Percentiles rank a stretch among this genome's conserved stretches.
These are phyloP conservation scores for Mystacornis crossleyi DNA, from an alignment of 2,113 vertebrate genomes.

Conservation along the genomic window DNA sequence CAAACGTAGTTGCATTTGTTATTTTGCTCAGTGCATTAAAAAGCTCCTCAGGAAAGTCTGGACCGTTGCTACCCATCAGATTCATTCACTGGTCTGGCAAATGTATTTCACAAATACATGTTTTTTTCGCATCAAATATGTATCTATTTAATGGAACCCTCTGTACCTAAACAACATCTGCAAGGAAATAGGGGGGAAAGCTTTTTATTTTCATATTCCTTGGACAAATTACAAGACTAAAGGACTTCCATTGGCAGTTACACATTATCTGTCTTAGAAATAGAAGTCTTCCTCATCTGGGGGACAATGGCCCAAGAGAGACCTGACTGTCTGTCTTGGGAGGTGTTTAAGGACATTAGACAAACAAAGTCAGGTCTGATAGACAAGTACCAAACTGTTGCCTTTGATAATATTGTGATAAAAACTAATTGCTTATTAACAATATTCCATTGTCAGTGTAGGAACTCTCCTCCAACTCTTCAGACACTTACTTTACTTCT, in stretches of 20 bases:
- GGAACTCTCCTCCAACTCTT: background rate
- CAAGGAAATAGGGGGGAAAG: background rate
- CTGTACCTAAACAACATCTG: background rate
- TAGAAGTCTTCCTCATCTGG: background rate
- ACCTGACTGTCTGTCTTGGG: background rate
- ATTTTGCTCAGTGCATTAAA: background rate
- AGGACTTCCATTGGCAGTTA: background rate
- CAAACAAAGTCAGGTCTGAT: background rate
- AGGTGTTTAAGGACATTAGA: background rate
- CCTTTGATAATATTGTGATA: background rate
- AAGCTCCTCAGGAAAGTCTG: background rate
- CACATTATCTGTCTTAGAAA: background rate
- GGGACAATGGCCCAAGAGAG: background rate
- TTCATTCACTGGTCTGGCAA: background rate
- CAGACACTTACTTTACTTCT: background rate
- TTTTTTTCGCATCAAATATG: background rate
- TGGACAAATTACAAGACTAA: background rate
- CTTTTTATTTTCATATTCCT: background rate
- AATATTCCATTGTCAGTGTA: background rate
- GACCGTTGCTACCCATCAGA: background rate
- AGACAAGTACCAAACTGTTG: background rate
- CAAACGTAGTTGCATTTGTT: background rate
- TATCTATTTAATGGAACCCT: background rate
- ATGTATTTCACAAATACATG: background rate
- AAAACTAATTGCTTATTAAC: background rate